These are phyloP conservation scores for Neopelma chrysocephalum DNA, from an alignment of 2,797 vertebrate genomes.

Conservation along the genomic window DNA sequence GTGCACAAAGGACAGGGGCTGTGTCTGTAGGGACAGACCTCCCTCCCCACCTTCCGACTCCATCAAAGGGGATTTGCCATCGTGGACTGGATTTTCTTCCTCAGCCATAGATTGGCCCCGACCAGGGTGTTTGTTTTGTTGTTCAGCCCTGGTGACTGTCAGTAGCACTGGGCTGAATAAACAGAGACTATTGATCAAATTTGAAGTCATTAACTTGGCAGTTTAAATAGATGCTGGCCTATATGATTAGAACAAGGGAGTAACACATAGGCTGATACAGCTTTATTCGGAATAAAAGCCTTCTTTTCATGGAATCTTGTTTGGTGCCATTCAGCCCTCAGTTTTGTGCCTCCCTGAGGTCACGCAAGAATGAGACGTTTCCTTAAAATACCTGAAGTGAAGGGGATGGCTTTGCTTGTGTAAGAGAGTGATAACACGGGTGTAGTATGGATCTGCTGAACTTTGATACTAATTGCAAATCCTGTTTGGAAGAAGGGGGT, in stretches of 20 bases:
- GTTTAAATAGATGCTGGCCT: conserved; percentile 66
- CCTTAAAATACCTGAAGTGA: neutral
- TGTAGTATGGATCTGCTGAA: neutral
- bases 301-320: conserved; percentile 45
- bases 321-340: conserved; percentile 36
- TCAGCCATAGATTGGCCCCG: neutral
- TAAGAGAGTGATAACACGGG: neutral
- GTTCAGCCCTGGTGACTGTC: conserved; percentile 58
- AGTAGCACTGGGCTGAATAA: conserved; percentile 61
- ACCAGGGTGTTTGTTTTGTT: conserved; percentile 53
- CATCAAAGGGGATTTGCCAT: neutral
- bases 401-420: neutral
- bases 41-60: neutral
- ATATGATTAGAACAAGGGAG: conserved; percentile 64
- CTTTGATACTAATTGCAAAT: neutral
- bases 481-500: neutral
- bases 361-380: neutral
- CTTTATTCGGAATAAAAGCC: conserved; percentile 60
- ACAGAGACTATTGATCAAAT: conserved; percentile 69
- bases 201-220: conserved; percentile 68
- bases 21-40: neutral
- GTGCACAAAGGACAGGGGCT: neutral
- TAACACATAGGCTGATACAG: conserved; percentile 68
- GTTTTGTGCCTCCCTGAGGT: conserved; percentile 12
- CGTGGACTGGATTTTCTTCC: neutral